Evolutionary conservation across 2,797 vertebrate genomes (phyloP), one percentile per base, ranked within the genome.

Genomic region (Buphagus erythrorhynchus): DNA sequence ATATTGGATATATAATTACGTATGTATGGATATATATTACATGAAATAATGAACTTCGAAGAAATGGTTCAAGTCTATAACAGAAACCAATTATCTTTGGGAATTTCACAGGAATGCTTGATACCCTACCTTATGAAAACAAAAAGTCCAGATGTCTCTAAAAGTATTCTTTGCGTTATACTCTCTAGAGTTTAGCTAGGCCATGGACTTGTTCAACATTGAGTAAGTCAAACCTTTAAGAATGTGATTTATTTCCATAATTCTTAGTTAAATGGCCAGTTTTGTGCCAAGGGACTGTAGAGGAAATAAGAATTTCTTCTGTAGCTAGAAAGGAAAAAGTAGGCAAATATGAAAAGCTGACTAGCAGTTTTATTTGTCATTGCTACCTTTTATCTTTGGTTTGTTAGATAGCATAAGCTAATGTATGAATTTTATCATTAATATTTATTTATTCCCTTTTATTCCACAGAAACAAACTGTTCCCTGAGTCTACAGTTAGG

Each of bases 401-500:
- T 92, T 29, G 43, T 51, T 51, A 88, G 46, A 33, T 68, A 57
- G 24, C 22, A 22, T 71, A 40, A 73, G 4, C 25, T 88, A 51
- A 62, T 71, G 18, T 82, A 13, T 95, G 40, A 94, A 79, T 40
- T 43, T 20, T 48, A 33, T 54, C 0, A 87, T 80, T 68, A 62
- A 78, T 63, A 88, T 82, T 35, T 73, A 22, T 94, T 86, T 85
- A 17, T 78, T 93, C 85, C 42, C 35, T 74, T 96, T 81, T 95
- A 46, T 51, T 54, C 55, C 84, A 79, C 92, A 98, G 98, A 96
- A 98, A 97, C 93, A 98, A 98, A 80, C 88, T 98, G 71, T 98
- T 98, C 97, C 98, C 98, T 42, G 98, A 98, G 76, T 98, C 98
- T 76, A 97, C 97, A 54, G 97, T 98, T 91, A 97, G 98, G 80